Percentiles rank a stretch among this genome's conserved stretches.
Evolutionary conservation across 2,888 invertebrate genomes (phyloP).

Genomic region (Aporophyla nigra): DNA sequence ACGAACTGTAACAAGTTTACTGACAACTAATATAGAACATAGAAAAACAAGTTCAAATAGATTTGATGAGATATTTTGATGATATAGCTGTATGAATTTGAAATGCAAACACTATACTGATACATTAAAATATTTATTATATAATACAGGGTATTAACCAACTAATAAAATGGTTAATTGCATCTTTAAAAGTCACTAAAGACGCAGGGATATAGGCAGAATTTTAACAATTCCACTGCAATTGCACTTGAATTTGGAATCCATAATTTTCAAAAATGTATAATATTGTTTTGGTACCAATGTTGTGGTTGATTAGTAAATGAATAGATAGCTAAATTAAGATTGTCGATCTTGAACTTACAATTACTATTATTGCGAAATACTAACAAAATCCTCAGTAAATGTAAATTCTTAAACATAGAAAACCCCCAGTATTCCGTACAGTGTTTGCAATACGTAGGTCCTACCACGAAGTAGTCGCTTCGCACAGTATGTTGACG

Average conservation of each 20-base stretch:
- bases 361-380: neutral
- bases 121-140: neutral
- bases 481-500: slow-evolving; percentile 89
- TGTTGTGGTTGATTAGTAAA: no score
- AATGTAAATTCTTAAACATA: neutral
- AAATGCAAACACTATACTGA: slow-evolving; percentile 54
- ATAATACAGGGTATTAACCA: neutral
- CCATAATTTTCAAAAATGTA: neutral
- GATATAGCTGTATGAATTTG: slow-evolving; percentile 38
- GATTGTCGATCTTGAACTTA: neutral
- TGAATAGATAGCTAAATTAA: no score
- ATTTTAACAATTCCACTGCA: neutral
- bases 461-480: slow-evolving; percentile 76
- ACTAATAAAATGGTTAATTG: neutral
- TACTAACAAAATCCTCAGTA: neutral
- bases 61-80: slow-evolving; percentile 33
- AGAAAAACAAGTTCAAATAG: slow-evolving; percentile 40
- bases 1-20: slow-evolving; percentile 45
- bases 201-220: neutral
- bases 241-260: neutral
- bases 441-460: slow-evolving; percentile 51
- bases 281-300: neutral
- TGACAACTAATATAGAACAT: slow-evolving; percentile 52
- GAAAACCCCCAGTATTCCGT: slow-evolving; percentile 29
- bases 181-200: neutral